Base-by-base conservation (phyloP, 2,797 vertebrate genomes). In the Lepus oiostolus region DNA sequence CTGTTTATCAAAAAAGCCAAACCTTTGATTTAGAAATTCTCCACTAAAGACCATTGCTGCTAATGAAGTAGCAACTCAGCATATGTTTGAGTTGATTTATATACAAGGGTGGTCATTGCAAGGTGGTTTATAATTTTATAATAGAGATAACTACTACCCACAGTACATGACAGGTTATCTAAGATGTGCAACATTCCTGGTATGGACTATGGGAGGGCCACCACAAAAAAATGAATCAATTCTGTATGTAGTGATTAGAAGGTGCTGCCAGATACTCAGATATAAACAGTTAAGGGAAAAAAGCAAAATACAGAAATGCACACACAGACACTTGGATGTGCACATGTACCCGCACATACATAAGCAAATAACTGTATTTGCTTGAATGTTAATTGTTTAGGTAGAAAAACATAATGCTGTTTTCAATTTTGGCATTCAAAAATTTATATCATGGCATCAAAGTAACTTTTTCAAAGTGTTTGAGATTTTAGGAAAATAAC, bases 1-100 rank as follows among this genome's bases (percentile, higher is more conserved):
- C 6, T 81, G 79, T 95, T 88, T 47, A 32, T 87, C 47, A 35
- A 82, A 90, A 54, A 7, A 75, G 21, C 12, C 17, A 22, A 42
- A 42, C 4, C 1, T 81, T 81, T 77, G 38, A 84, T 28, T 90
- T 79, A 68, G 19, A 94, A 67, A 79, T 85, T 85, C 42, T 88
- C 2, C 16, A 70, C 30, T 6, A 42, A 42, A 30, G 1, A 67
- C 30, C 60, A 3, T 54, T 68, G 21, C n/a, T 38, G 28, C 30
- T 24, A 72, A 62, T 52, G 82, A 60, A 75, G 8, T 81, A 47
- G 8, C 28, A 58, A 58, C 19, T 58, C 54, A 58, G 17, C 54
- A 9, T 77, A 90, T 24, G 4, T 88, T 12, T 58, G 30, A 71
- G 14, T 67, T 77, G 42, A 72, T 70, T 65, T 86, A 50, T n/a